Evolutionary conservation across 1,140 invertebrate species (phyloP).

Genomic region (Drosophila willistoni): DNA sequence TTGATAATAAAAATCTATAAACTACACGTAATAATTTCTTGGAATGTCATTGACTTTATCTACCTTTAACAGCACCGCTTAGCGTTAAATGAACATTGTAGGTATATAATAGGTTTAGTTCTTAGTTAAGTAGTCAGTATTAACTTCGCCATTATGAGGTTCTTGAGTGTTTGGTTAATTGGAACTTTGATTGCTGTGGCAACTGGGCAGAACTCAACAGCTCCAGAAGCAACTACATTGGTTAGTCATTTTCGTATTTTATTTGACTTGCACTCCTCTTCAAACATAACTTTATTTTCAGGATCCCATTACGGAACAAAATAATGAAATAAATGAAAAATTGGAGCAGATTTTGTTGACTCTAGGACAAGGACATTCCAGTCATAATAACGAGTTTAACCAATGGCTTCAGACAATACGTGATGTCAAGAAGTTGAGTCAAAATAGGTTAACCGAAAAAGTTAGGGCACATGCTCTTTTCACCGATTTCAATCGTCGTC

Average conservation of each 20-base stretch:
- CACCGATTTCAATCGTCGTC: background rate
- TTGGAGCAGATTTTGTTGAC: background rate
- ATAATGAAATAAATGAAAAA: background rate
- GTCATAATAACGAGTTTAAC: background rate
- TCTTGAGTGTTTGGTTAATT: background rate
- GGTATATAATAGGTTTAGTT: background rate
- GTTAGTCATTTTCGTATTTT: background rate
- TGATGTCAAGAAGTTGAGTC: background rate
- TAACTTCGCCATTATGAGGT: background rate
- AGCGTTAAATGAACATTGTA: background rate
- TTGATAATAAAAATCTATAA: constrained; percentile 1
- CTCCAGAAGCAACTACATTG: background rate
- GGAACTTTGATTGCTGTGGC: background rate
- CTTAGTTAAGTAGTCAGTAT: background rate
- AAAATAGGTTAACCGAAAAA: background rate
- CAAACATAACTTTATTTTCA: background rate
- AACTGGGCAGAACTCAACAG: background rate
- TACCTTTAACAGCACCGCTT: background rate
- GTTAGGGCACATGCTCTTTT: background rate
- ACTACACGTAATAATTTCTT: background rate
- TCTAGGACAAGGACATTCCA: background rate
- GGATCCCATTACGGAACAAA: background rate
- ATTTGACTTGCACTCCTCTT: background rate
- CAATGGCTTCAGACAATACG: background rate
- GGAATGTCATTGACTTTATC: background rate